Base-by-base conservation (phyloP, 2,888 invertebrate genomes). In the Dione vanillae region DNA sequence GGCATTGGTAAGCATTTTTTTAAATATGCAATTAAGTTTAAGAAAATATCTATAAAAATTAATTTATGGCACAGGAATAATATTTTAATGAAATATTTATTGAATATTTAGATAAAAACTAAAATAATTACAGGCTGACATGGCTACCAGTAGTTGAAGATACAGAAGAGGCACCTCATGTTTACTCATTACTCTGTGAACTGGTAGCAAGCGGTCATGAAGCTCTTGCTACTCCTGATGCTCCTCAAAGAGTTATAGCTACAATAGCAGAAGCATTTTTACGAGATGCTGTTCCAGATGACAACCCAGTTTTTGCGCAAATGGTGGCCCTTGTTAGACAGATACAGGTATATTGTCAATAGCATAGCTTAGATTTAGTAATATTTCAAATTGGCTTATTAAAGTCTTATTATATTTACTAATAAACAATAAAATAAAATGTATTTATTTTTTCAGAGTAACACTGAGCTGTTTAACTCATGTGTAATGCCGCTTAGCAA, bases 101-200 rank as follows among this genome's bases (percentile, higher is more conserved):
- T 27, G 27, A 27, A 27, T 27, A 27, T 27, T 27, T 5, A 52
- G 37, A 27, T 20, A 20, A 54, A 12, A 45, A 47, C n/a, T 45
- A 65, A 19, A 74, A 62, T 51, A 69, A 69, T 71, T 65, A 1
- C 78, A 96, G 96, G 96, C 90, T 99, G 80, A 95, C 96, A 69
- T 99, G 99, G 99, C 94, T 99, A 83, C 99, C 99, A 10, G 98
- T 99, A 47, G 96, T 97, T 78, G 99, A 99, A 85, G 99, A 99
- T 89, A 95, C 96, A 14, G 99, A 99, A 79, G 99, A 99, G 92
- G 97, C 99, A 62, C 97, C 97, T 35, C 97, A 98, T 85, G 97
- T 99, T 75, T 99, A 99, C 89, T 97, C 97, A 70, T 97, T 99
- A 88, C 94, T 99, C 77, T 99, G 99, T 92, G 99, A 99, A 94